phyloP scores from a whole-genome alignment of 2,888 invertebrate genomes.

The Alviniconcha strummeri region DNA sequence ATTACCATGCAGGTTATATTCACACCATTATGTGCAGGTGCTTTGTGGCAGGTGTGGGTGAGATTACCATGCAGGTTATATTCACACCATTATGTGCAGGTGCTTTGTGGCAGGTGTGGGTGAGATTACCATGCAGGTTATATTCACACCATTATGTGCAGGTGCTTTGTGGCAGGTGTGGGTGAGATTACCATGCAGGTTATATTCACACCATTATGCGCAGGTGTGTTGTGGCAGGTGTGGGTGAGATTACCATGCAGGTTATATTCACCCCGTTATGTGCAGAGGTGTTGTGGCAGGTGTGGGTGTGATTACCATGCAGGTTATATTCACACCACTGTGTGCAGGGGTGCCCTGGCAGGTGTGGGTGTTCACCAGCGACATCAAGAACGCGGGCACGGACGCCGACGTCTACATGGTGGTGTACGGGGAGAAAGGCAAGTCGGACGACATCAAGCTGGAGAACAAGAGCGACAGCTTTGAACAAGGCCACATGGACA shows the following conservation, averaged over 20 bases:
- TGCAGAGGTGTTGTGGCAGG: not conserved
- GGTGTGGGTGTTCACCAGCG: slow-evolving; percentile 69
- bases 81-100: too few species aligned
- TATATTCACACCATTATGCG: not conserved
- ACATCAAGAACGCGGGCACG: slow-evolving; percentile 70
- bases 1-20: too few species aligned
- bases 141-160: too few species aligned
- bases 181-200: slow-evolving; percentile 43
- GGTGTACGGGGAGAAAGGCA: slow-evolving; percentile 71
- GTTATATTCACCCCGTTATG: not conserved
- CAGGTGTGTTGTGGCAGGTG: not conserved
- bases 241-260: slow-evolving; percentile 47
- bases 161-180: slow-evolving; percentile 40
- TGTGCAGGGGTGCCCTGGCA: slow-evolving; percentile 69
- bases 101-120: too few species aligned
- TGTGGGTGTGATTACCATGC: slow-evolving; percentile 47
- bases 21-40: too few species aligned
- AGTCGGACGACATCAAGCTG: slow-evolving; percentile 70
- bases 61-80: too few species aligned
- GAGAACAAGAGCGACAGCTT: slow-evolving; percentile 71
- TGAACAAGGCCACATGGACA: slow-evolving; percentile 69
- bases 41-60: too few species aligned
- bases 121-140: too few species aligned
- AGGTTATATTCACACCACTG: not conserved
- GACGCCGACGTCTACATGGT: slow-evolving; percentile 71